Base-by-base conservation (phyloP, 2,888 invertebrate genomes). In the Pilophorus perplexus region DNA sequence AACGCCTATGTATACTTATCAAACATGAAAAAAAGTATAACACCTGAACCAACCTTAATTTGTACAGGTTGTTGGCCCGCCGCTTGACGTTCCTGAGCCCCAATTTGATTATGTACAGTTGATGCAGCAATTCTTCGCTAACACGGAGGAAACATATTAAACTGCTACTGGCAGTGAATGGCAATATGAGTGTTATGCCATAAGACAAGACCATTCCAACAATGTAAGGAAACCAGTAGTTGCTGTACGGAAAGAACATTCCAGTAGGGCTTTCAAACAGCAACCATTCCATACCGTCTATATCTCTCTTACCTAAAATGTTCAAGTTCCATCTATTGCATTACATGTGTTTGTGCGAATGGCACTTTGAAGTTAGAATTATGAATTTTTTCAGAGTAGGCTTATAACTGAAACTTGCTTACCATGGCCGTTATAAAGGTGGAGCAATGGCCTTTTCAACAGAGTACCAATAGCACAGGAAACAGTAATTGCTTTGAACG, bases 111-210 rank as follows among this genome's bases (percentile, higher is more conserved):
- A 62, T 33, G 4, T 46, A 12, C 1, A 62, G 28, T 20, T 62
- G 62, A n/a, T 62, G 62, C 22, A 14, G 1, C 12, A 62, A 20
- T 27, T 62, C 62, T 27, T 62, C 62, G 18, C 28, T 46, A 22
- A 46, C 28, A 16, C 48, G 25, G 22, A 62, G n/a, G 48, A 46
- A 62, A 6, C n/a, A n/a, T 14, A 48, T 2, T 12, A 20, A 33
- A 2, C 28, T 16, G 1, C 22, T 10, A 25, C 28, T 28, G 6
- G 46, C 28, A n/a, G 46, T 48, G 2, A 62, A 5, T 2, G 20
- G 33, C 5, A 2, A 20, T 16, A 4, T 8, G 0, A 48, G 2
- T 5, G 23, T n/a, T 8, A 12, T 18, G 28, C 12, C 12, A 10
- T 12, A 12, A 2, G 16, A 14, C 14, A 25, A 8, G 3, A 18